These are phyloP conservation scores for Apodemia mormo DNA, from an alignment of 2,888 invertebrate species.

Conservation along the genomic window DNA sequence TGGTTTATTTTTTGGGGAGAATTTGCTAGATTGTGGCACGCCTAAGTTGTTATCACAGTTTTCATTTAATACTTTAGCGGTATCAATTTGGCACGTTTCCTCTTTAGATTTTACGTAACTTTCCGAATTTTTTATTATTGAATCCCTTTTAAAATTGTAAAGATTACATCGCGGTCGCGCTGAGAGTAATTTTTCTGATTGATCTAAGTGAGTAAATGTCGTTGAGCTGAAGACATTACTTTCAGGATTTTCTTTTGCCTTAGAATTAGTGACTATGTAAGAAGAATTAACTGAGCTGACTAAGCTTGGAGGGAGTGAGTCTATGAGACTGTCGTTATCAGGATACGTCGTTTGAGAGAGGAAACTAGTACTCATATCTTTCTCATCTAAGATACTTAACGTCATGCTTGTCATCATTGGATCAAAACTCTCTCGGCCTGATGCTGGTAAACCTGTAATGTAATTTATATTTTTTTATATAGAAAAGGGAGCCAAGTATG, in stretches of 20 bases:
- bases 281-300: constrained; percentile 75
- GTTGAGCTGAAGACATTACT: constrained; percentile 69
- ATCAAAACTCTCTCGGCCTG: constrained; percentile 69
- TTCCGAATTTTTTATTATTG: constrained; percentile 57
- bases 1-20: constrained; percentile 49
- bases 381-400: constrained; percentile 74
- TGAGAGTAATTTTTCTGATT: constrained; percentile 65
- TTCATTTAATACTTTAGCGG: constrained; percentile 64
- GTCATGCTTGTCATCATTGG: constrained; percentile 78
- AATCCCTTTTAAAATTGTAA: constrained; percentile 63
- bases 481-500: too few species aligned
- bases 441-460: constrained; percentile 52
- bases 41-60: constrained; percentile 54
- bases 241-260: constrained; percentile 56
- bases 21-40: constrained; percentile 41
- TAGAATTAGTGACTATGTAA: constrained; percentile 61
- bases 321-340: constrained; percentile 72
- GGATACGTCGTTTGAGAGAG: constrained; percentile 75
- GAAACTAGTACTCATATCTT: constrained; percentile 79
- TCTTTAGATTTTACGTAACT: constrained; percentile 71
- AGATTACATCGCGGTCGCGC: constrained; percentile 60
- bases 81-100: constrained; percentile 67
- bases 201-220: constrained; percentile 71
- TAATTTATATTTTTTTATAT: not conserved
- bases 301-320: constrained; percentile 71